phyloP scores from a whole-genome alignment of 2,113 vertebrate species.

The Scalopus aquaticus region DNA sequence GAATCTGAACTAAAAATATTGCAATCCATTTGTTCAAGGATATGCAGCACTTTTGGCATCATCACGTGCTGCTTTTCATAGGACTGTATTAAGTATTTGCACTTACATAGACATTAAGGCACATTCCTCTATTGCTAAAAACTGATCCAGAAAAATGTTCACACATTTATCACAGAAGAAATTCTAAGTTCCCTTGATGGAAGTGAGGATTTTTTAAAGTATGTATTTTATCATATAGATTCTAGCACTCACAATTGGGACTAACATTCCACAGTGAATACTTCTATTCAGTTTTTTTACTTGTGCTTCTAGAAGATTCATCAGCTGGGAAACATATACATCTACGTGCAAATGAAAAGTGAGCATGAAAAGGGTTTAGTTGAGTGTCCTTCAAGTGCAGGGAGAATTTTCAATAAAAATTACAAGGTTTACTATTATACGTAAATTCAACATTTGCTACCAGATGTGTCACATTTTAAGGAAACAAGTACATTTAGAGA shows the following conservation, averaged over 20 bases:
- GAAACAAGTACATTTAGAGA: background rate
- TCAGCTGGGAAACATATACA: background rate
- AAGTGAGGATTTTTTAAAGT: background rate
- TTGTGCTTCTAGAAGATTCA: background rate
- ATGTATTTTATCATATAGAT: slow-evolving; percentile 37
- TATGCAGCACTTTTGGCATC: background rate
- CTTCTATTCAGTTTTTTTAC: background rate
- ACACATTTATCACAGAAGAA: slow-evolving; percentile 51
- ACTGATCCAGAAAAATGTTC: slow-evolving; percentile 3
- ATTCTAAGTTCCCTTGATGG: background rate
- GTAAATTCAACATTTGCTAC: background rate
- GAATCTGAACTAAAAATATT: slow-evolving; percentile 22
- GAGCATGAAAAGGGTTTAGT: background rate
- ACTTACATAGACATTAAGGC: background rate
- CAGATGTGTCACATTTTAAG: background rate
- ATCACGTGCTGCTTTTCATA: background rate
- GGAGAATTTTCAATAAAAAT: background rate
- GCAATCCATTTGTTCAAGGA: background rate
- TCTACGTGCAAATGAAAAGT: background rate
- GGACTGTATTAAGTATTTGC: background rate
- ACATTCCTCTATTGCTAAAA: slow-evolving; percentile 43
- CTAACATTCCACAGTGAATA: background rate
- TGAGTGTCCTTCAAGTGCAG: background rate
- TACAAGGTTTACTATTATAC: background rate
- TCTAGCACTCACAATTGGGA: background rate